Evolutionary conservation across 2,888 invertebrate genomes (phyloP).

Genomic region (Hemithea aestivaria): DNA sequence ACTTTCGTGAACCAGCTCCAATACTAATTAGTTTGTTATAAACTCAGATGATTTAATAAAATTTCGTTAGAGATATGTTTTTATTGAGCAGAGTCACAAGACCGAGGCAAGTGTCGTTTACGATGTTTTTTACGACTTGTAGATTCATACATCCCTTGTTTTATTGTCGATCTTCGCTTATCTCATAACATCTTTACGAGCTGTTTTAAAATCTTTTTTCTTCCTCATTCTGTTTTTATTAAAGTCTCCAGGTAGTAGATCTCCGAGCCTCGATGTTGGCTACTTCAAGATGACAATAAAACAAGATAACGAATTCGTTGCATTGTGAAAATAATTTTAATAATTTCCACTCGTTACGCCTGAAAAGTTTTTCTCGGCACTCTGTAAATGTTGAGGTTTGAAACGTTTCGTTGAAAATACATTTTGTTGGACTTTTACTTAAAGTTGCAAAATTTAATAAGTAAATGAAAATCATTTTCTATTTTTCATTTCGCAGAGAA

Average conservation of each 20-base stretch:
- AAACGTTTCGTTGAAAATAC: too few species aligned
- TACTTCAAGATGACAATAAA: slow-evolving; percentile 28
- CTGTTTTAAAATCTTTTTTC: slow-evolving; percentile 49
- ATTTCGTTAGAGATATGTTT: too few species aligned
- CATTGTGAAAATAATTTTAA: slow-evolving; percentile 24
- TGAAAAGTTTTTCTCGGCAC: slow-evolving; percentile 3
- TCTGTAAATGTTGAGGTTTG: too few species aligned
- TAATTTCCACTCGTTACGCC: slow-evolving; percentile 6
- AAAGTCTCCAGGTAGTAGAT: slow-evolving; percentile 25
- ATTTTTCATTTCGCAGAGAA: too few species aligned
- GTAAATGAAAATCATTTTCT: too few species aligned
- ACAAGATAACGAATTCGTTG: slow-evolving; percentile 12
- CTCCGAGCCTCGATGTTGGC: slow-evolving; percentile 34
- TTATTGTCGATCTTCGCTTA: slow-evolving; percentile 48
- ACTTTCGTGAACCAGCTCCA: slow-evolving; percentile 9
- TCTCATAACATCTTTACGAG: slow-evolving; percentile 50
- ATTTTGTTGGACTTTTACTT: too few species aligned
- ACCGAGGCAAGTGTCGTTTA: slow-evolving; percentile 38
- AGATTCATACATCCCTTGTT: slow-evolving; percentile 45
- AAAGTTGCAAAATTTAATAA: too few species aligned
- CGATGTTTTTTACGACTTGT: slow-evolving; percentile 49
- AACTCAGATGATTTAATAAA: slow-evolving; percentile 10
- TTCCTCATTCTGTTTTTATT: slow-evolving; percentile 51
- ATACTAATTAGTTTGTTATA: slow-evolving; percentile 12
- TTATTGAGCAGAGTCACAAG: too few species aligned